These are phyloP conservation scores for Andrena cerasifolii DNA, from an alignment of 1,140 invertebrate species.

Conservation along the genomic window DNA sequence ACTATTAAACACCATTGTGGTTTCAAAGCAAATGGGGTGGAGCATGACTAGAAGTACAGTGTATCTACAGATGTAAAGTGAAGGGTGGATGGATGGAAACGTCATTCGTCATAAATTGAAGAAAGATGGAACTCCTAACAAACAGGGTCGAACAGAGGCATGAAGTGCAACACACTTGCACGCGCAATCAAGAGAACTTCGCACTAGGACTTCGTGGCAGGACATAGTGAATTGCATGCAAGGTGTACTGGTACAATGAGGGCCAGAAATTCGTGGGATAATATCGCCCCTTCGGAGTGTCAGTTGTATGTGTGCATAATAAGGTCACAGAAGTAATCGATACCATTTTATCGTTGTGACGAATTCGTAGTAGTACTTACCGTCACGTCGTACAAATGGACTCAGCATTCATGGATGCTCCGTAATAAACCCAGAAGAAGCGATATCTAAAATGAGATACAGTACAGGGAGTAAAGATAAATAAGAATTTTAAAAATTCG, in stretches of 20 bases:
- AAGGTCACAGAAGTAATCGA: slow-evolving; percentile 16
- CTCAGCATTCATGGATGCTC: too few relatives aligned
- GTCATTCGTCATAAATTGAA: slow-evolving; percentile 23
- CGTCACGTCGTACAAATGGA: too few relatives aligned
- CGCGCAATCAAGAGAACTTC: slow-evolving; percentile 58
- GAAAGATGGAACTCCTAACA: slow-evolving; percentile 33
- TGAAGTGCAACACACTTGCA: slow-evolving; percentile 31
- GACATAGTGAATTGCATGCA: slow-evolving; percentile 39
- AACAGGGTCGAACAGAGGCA: slow-evolving; percentile 20
- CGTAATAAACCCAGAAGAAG: too few relatives aligned
- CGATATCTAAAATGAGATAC: too few relatives aligned
- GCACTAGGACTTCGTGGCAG: slow-evolving; percentile 44
- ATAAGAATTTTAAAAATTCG: too few relatives aligned
- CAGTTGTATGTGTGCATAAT: slow-evolving; percentile 31
- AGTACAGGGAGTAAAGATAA: too few relatives aligned
- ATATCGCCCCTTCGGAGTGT: slow-evolving; percentile 58
- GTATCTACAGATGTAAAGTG: too few relatives aligned
- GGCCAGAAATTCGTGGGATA: slow-evolving; percentile 64
- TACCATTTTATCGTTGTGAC: too few relatives aligned
- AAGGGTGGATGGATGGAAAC: too few relatives aligned
- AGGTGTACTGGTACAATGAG: slow-evolving; percentile 40
- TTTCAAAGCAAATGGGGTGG: too few relatives aligned
- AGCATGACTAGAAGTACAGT: too few relatives aligned
- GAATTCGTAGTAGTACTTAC: slow-evolving; percentile 11
- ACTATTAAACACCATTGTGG: too few relatives aligned